Base-by-base conservation (phyloP, 2,113 vertebrate genomes). In the Aphyosemion australe region DNA sequence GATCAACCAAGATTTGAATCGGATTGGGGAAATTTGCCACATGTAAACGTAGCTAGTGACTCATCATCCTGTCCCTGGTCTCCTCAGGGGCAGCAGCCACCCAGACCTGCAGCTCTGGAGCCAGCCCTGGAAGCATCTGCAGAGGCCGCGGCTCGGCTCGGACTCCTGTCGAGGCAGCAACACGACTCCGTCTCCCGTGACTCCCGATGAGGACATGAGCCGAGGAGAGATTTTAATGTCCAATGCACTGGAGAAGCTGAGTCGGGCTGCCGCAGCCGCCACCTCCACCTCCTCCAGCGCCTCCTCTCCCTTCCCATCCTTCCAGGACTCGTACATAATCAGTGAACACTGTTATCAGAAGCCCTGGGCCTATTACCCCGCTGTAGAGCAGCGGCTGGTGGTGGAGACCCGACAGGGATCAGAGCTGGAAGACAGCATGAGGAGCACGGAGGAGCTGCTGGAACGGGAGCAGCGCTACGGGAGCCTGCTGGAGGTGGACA, bases 311-410 rank as follows among this genome's bases (percentile, higher is more conserved):
- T 90, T 86, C 72, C 90, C 93, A 18, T 93, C 94, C 47, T 88
- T 94, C 83, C 96, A 96, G 85, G 94, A 97, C 73, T 97, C 95
- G 0, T 99, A 98, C 70, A 99, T 99, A 65, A 95, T 90, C 4
- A 98, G 95, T 32, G 97, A 99, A 74, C 97, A 99, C 87, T 99
- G 97, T 90, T 99, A 99, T 89, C 96, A 99, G 93, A 99, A 99
- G 63, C 97, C 97, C 4, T 92, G 95, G 7, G 93, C 95, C 1
- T 96, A 97, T 67, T 96, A 98, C 76, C 95, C 96, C 4, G 96
- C 96, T 0, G 92, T 96, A 79, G 96, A 97, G 90, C 96, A 96
- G 90, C 93, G 94, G 69, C 82, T 97, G 83, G 95, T 97, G 47
- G 96, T 97, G 80, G 96, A 98, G 87, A 98, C 96, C 0, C 83